phyloP scores from a whole-genome alignment of 2,113 vertebrate genomes.

The Myotis yumanensis region DNA sequence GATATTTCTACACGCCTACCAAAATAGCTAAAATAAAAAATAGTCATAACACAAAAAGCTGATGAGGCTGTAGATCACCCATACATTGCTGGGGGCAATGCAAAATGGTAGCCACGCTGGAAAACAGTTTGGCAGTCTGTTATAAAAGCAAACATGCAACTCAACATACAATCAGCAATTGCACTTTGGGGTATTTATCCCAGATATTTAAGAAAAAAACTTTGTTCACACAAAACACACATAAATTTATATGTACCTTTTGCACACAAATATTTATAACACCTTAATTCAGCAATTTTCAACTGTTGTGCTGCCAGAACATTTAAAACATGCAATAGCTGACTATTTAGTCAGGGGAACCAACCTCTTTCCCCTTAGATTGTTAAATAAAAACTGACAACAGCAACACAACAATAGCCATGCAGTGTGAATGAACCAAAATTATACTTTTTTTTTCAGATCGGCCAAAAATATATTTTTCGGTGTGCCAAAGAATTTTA shows the following conservation, averaged over 20 bases:
- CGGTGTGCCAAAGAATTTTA: background rate
- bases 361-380: background rate
- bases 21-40: background rate
- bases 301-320: background rate
- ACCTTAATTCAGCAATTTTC: background rate
- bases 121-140: background rate
- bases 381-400: background rate
- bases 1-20: background rate
- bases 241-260: background rate
- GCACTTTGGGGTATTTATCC: background rate
- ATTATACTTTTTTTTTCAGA: background rate
- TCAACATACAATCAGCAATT: background rate
- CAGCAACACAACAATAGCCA: background rate
- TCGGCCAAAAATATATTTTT: background rate
- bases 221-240: background rate
- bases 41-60: background rate
- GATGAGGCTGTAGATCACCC: background rate
- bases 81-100: background rate
- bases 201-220: background rate
- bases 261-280: background rate
- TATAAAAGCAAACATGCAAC: background rate
- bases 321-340: background rate
- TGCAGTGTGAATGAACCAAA: background rate
- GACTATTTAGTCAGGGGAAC: background rate
- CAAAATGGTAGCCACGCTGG: background rate